phyloP scores from a whole-genome alignment of 2,113 vertebrate species.

The Indicator indicator region DNA sequence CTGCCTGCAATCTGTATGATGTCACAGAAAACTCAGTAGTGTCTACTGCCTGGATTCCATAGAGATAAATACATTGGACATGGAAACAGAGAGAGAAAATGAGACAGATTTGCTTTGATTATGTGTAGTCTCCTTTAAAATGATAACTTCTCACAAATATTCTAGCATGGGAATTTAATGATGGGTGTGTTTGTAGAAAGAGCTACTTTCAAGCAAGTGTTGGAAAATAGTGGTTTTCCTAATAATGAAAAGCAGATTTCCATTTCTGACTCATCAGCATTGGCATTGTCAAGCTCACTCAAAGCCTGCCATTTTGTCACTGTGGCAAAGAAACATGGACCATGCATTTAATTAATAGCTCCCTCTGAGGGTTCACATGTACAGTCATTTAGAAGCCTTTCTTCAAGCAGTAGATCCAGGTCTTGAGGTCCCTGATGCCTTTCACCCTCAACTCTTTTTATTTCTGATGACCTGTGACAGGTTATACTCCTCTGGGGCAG shows the following conservation, averaged over 20 bases:
- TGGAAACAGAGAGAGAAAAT: neutral
- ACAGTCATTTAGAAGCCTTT: neutral
- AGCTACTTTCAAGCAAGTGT: conserved; percentile 31
- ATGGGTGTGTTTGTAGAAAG: conserved; percentile 15
- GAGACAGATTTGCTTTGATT: conserved; percentile 44
- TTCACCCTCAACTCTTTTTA: neutral
- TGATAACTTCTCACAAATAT: conserved; percentile 56
- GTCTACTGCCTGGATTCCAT: conserved; percentile 14
- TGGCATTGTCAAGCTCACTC: conserved; percentile 32
- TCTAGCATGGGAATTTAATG: conserved; percentile 11
- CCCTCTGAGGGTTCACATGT: neutral
- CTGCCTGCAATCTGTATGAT: conserved; percentile 31
- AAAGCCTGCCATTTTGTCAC: conserved; percentile 51
- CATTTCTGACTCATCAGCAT: conserved; percentile 38
- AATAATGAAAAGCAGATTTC: conserved; percentile 57
- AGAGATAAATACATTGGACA: conserved; percentile 14
- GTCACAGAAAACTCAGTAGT: conserved; percentile 13
- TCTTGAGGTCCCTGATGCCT: neutral
- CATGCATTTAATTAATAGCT: conserved; percentile 50
- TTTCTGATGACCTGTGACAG: neutral
- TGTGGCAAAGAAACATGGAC: conserved; percentile 40
- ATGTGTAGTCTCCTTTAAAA: conserved; percentile 37
- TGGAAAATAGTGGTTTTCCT: conserved; percentile 37
- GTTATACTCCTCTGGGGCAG: neutral
- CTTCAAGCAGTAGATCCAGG: conserved; percentile 8